Percentiles rank a stretch among this genome's conserved stretches.
These are phyloP conservation scores for Xylota segnis DNA, from an alignment of 2,888 invertebrate genomes.

Conservation along the genomic window DNA sequence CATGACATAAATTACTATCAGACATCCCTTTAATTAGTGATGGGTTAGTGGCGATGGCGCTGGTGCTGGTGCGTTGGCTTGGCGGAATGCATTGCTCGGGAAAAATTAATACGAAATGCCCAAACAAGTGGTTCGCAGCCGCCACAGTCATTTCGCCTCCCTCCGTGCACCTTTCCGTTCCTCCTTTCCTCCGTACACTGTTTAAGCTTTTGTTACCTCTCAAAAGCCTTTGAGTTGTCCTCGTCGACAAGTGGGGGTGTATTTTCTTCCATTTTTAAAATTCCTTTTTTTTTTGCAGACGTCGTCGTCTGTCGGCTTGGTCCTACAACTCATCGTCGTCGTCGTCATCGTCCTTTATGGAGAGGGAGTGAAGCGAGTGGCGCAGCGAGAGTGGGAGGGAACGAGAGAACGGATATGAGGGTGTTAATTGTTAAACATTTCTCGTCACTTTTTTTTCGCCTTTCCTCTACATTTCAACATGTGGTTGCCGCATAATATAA, in stretches of 20 bases:
- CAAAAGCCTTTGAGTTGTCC: constrained; percentile 71
- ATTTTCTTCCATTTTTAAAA: constrained; percentile 34
- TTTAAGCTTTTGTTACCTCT: constrained; percentile 66
- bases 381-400: background rate
- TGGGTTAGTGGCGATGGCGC: background rate
- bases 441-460: constrained; percentile 54
- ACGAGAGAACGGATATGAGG: constrained; percentile 45
- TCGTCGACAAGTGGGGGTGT: constrained; percentile 65
- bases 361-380: background rate
- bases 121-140: constrained; percentile 56
- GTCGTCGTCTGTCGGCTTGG: constrained; percentile 64
- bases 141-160: background rate
- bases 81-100: constrained; percentile 45
- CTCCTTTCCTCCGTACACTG: constrained; percentile 32
- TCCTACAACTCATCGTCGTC: constrained; percentile 51
- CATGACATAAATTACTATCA: constrained; percentile 53
- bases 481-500: constrained; percentile 76
- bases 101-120: constrained; percentile 50
- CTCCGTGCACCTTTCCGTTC: constrained; percentile 26
- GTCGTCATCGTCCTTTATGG: background rate
- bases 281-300: constrained; percentile 52
- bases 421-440: constrained; percentile 75
- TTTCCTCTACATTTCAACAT: constrained; percentile 66
- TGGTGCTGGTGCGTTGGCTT: no score
- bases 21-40: constrained; percentile 61